Conservation (phyloP, 2,888 invertebrate genomes). For the Philhelius pedissequus region DNA sequence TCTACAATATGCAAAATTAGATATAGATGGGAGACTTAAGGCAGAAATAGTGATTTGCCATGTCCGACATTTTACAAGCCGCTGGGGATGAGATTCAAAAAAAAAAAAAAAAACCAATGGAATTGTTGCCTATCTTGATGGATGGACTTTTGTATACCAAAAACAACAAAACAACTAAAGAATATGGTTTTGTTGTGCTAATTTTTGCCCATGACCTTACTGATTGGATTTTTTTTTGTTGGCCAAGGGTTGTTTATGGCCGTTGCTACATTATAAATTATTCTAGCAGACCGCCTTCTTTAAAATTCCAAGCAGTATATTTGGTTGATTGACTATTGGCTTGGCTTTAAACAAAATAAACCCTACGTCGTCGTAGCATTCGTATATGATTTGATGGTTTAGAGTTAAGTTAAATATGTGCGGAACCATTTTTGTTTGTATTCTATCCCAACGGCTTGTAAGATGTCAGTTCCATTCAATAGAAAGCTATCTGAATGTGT, state of each 20-base stretch:
- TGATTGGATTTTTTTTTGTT: neutral
- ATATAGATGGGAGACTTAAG: neutral
- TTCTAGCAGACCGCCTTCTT: neutral
- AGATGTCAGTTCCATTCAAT: too few species aligned
- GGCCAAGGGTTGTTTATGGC: neutral
- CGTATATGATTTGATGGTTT: neutral
- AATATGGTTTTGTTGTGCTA: neutral
- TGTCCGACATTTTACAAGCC: slow-evolving; percentile 52
- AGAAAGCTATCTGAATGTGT: too few species aligned
- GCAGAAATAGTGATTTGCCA: slow-evolving; percentile 43
- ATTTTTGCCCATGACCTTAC: neutral
- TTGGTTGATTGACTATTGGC: neutral
- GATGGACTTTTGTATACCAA: neutral
- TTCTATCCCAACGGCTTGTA: too few species aligned
- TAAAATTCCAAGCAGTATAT: neutral
- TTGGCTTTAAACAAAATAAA: neutral
- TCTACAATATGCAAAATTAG: neutral
- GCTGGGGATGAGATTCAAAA: neutral
- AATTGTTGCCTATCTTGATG: slow-evolving; percentile 42
- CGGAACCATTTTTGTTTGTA: too few species aligned
- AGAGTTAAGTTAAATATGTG: too few species aligned
- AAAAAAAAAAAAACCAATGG: neutral
- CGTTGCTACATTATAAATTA: neutral
- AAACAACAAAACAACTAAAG: neutral
- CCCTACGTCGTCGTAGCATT: neutral